Evolutionary conservation across 2,797 vertebrate genomes (phyloP).

Genomic region (Rallus crepitans): DNA sequence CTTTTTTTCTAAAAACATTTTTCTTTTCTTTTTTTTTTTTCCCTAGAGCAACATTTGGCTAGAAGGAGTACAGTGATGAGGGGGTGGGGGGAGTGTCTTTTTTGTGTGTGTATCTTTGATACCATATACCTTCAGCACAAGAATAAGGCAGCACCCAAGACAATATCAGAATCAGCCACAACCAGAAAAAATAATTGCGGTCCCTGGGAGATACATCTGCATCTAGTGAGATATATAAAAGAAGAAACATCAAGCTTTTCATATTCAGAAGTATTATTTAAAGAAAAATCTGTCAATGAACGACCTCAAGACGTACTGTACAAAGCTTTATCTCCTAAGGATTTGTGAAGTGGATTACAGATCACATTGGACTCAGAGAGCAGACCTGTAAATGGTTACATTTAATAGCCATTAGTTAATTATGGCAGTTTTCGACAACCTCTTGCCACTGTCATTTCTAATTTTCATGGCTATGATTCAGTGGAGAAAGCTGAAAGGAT

Average conservation of each 20-base stretch:
- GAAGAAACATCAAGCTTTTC: neutral
- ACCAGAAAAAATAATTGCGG: conserved; percentile 56
- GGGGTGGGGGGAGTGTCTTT: no score
- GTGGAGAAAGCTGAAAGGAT: neutral
- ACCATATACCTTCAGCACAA: conserved; percentile 65
- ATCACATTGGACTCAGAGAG: neutral
- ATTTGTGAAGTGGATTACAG: neutral
- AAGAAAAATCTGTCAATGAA: neutral
- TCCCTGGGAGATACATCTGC: neutral
- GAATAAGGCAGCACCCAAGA: conserved; percentile 53
- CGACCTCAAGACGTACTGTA: neutral
- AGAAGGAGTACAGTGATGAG: conserved; percentile 14
- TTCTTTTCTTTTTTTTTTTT: conserved; percentile 6
- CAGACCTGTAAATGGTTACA: neutral
- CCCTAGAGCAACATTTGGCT: conserved; percentile 69
- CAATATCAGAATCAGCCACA: conserved; percentile 64
- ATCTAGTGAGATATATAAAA: conserved; percentile 8
- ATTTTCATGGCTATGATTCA: neutral
- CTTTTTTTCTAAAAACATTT: conserved; percentile 54
- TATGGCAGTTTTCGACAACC: neutral
- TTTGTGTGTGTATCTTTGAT: neutral
- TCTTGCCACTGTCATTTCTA: neutral
- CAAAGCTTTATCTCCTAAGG: neutral
- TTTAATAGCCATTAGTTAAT: neutral
- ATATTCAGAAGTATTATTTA: neutral